phyloP scores from a whole-genome alignment of 2,797 vertebrate species.

The Pogonophryne albipinna region DNA sequence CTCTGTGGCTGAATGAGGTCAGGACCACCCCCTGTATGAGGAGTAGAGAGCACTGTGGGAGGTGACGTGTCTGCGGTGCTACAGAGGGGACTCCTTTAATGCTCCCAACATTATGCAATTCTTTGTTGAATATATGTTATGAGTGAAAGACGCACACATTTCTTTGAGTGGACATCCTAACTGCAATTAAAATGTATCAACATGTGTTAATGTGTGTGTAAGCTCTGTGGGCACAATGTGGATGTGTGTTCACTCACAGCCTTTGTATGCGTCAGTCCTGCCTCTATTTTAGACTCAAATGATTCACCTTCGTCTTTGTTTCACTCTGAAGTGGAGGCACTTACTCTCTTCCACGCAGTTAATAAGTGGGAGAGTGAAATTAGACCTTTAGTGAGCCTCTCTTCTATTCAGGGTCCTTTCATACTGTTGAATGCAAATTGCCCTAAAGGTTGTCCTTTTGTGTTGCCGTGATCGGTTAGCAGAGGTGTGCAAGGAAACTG shows the following conservation, averaged over 20 bases:
- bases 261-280: constrained; percentile 33
- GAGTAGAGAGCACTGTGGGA: background rate
- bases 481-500: background rate
- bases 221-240: background rate
- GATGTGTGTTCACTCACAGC: constrained; percentile 27
- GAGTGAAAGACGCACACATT: no score
- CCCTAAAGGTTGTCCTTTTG: constrained; percentile 41
- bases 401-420: constrained; percentile 65
- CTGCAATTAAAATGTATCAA: no score
- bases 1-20: constrained; percentile 41
- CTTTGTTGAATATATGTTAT: background rate
- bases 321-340: constrained; percentile 39
- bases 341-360: constrained; percentile 44
- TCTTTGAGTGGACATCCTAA: no score
- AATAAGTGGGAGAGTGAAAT: constrained; percentile 57
- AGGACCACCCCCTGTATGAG: constrained; percentile 20
- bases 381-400: constrained; percentile 63
- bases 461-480: constrained; percentile 6
- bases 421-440: constrained; percentile 45
- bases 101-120: background rate
- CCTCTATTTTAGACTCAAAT: constrained; percentile 63
- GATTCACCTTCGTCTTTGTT: constrained; percentile 68
- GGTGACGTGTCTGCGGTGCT: background rate
- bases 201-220: no score
- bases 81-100: background rate